Percentiles rank a stretch among this genome's conserved stretches.
phyloP scores from a whole-genome alignment of 2,113 vertebrate genomes.

The Corythornis vintsioides region DNA sequence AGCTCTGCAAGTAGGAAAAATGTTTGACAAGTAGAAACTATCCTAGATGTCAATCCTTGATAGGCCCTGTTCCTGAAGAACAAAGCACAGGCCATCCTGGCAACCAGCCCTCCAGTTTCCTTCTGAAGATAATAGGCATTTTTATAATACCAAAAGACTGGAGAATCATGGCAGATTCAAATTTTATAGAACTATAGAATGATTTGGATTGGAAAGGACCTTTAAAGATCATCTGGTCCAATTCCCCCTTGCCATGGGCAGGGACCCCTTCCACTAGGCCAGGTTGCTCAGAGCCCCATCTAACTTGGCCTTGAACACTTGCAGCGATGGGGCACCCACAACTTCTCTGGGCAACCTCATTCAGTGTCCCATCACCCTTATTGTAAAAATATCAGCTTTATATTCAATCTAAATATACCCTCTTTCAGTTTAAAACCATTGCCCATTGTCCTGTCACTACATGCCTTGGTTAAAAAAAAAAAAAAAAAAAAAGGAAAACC shows the following conservation, averaged over 20 bases:
- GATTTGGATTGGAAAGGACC: neutral
- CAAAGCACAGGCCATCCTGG: neutral
- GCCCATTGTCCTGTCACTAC: neutral
- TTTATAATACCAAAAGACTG: neutral
- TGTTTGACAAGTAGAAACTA: neutral
- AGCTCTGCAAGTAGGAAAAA: neutral
- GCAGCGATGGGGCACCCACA: neutral
- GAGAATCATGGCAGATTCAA: neutral
- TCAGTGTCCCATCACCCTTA: too few species aligned
- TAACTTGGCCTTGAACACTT: neutral
- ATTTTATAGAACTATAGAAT: neutral
- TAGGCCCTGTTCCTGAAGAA: neutral
- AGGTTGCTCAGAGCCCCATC: neutral
- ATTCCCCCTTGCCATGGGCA: fast-evolving
- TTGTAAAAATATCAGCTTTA: neutral
- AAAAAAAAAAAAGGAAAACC: too few species aligned
- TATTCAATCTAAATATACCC: neutral
- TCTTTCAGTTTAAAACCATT: neutral
- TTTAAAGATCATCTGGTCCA: neutral
- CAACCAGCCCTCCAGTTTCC: neutral
- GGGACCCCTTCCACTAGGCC: fast-evolving
- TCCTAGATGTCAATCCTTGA: neutral
- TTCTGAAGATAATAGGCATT: neutral
- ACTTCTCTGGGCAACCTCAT: fast-evolving
- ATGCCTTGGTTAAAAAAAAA: neutral